Evolutionary conservation across 1,140 invertebrate genomes (phyloP).

Genomic region (Drosophila pallidifrons): DNA sequence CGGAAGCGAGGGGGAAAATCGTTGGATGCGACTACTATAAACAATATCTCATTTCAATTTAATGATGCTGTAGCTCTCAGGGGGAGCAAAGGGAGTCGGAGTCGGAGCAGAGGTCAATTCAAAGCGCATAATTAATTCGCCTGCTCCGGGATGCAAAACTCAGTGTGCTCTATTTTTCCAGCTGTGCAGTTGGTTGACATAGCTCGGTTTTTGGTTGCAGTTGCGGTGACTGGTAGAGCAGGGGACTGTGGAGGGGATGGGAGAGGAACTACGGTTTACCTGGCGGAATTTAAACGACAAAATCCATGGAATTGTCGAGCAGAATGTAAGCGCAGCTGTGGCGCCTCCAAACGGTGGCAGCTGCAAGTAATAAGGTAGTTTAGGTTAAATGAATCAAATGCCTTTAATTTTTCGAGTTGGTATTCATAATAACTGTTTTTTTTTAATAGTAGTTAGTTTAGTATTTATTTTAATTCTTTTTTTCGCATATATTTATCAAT

Average conservation of each 20-base stretch:
- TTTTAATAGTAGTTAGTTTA: slow-evolving; percentile 48
- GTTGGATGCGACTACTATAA: slow-evolving; percentile 21
- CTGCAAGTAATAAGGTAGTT: slow-evolving; percentile 51
- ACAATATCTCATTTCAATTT: slow-evolving; percentile 73
- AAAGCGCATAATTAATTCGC: slow-evolving; percentile 80
- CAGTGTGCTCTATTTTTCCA: slow-evolving; percentile 17
- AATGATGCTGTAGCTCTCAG: slow-evolving; percentile 64
- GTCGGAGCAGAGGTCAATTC: slow-evolving; percentile 7
- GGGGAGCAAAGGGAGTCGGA: slow-evolving; percentile 19
- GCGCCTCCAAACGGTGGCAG: slow-evolving; percentile 77
- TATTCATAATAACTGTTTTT: slow-evolving; percentile 27
- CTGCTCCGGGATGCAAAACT: background rate
- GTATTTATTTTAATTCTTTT: slow-evolving; percentile 68
- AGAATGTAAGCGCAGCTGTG: slow-evolving; percentile 77
- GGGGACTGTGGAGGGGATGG: background rate
- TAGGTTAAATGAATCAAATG: slow-evolving; percentile 39
- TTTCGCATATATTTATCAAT: slow-evolving; percentile 73
- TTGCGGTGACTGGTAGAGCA: slow-evolving; percentile 11
- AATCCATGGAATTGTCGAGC: slow-evolving; percentile 81
- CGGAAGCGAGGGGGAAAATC: background rate
- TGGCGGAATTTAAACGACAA: slow-evolving; percentile 72
- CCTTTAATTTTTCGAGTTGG: slow-evolving; percentile 16
- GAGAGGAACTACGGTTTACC: slow-evolving; percentile 57
- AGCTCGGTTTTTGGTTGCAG: slow-evolving; percentile 40
- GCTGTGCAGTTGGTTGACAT: slow-evolving; percentile 18